phyloP scores from a whole-genome alignment of 2,113 vertebrate genomes.

The Anarrhichthys ocellatus region DNA sequence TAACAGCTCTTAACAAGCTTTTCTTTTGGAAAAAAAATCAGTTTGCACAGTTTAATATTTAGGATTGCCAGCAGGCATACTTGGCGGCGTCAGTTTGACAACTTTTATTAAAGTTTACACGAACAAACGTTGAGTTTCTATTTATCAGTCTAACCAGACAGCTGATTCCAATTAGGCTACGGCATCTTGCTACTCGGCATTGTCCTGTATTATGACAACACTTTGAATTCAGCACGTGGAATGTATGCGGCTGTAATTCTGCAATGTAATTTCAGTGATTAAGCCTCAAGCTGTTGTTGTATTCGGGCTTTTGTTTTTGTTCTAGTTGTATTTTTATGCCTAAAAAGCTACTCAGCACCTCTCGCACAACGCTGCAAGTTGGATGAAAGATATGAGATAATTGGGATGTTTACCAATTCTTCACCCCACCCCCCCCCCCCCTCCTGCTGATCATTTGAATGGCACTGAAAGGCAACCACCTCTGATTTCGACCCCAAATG shows the following conservation, averaged over 20 bases:
- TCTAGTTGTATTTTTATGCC: constrained; percentile 25
- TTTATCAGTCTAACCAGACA: constrained; percentile 56
- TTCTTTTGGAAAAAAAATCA: constrained; percentile 24
- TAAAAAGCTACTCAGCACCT: constrained; percentile 28
- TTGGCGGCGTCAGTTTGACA: constrained; percentile 33
- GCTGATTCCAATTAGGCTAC: constrained; percentile 49
- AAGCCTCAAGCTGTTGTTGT: constrained; percentile 53
- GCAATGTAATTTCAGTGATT: constrained; percentile 53
- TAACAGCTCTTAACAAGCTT: constrained; percentile 46
- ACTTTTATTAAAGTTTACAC: constrained; percentile 50
- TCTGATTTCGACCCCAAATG: constrained; percentile 73
- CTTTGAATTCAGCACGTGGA: constrained; percentile 33
- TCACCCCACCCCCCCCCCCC: constrained; percentile 13
- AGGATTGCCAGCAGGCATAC: constrained; percentile 28
- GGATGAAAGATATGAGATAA: constrained; percentile 63
- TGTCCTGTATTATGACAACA: constrained; percentile 37
- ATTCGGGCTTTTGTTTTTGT: constrained; percentile 12
- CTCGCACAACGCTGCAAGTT: constrained; percentile 38
- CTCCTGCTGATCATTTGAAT: constrained; percentile 67
- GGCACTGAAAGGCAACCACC: constrained; percentile 59
- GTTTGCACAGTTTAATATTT: constrained; percentile 32
- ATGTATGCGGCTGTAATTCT: constrained; percentile 40
- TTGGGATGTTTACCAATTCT: constrained; percentile 70
- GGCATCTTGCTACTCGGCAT: constrained; percentile 14
- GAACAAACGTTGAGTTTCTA: constrained; percentile 39